Evolutionary conservation across 1,140 invertebrate genomes (phyloP), one percentile per base, ranked within the genome.

Genomic region (Ceratosolen solmsi): DNA sequence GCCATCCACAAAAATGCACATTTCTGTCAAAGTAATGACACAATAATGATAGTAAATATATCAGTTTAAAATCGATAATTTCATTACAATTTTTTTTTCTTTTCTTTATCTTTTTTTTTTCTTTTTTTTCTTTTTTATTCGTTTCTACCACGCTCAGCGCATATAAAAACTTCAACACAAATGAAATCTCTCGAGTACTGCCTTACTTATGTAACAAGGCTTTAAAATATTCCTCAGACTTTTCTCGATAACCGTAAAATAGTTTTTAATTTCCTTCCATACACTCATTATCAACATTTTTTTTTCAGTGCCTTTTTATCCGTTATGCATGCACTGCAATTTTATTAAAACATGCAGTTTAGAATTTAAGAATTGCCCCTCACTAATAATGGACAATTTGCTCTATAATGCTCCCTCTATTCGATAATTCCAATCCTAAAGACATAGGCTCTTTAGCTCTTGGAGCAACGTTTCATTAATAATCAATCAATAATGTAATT

Each of bases 11-110:
- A 56, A 33, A 74, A 74, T 54, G 7, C 17, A 51, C 9, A 17
- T 65, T 70, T 38, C 27, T 41, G 9, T 54, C 15, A 20, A 71
- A 79, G 46, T 60, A 27, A 25, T 27, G 51, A 56, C 49, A 33
- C 58, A 79, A 79, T 9, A 46, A 22, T 25, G 54, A 73, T 33
- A n/a, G 33, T 72, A 25, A 72, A 78, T 33, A 9, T 71, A 38
- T 49, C 8, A 65, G 25, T 51, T 54, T 38, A 73, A 58, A 74
- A 74, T 80, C 71, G 79, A 74, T 27, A 74, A 74, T 80, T 65
- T 60, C 3, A 80, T 80, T 71, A 80, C 79, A 80, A 80, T 80
- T 20, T 22, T 65, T 80, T 27, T n/a, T n/a, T n/a, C n/a, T n/a
- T n/a, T n/a, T n/a, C n/a, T n/a, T n/a, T n/a, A n/a, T n/a, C n/a